phyloP scores from a whole-genome alignment of 2,797 vertebrate species.

The Myiothlypis chrysogaster region DNA sequence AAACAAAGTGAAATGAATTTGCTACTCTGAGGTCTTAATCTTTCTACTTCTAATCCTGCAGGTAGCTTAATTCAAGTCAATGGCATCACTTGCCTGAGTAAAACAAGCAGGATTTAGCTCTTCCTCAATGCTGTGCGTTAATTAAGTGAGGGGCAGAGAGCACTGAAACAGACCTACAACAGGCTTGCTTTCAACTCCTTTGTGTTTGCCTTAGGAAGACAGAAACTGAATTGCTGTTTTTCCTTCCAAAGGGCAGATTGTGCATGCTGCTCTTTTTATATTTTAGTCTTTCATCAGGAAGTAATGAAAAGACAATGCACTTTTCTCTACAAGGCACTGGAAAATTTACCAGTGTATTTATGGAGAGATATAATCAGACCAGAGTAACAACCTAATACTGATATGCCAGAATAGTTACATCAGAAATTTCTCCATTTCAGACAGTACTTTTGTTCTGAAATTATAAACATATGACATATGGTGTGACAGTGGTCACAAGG shows the following conservation, averaged over 20 bases:
- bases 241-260: conserved; percentile 3
- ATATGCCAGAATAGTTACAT: neutral
- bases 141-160: neutral
- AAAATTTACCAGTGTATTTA: neutral
- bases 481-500: too few relatives aligned
- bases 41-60: neutral
- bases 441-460: neutral
- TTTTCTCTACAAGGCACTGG: neutral
- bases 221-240: neutral
- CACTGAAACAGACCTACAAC: neutral
- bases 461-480: neutral
- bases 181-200: neutral
- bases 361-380: neutral
- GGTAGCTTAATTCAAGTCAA: conserved; percentile 33
- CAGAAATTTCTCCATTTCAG: neutral
- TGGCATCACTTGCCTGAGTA: neutral
- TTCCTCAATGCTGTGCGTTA: neutral
- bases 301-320: neutral
- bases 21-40: conserved; percentile 9
- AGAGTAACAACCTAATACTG: neutral
- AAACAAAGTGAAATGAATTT: conserved; percentile 28
- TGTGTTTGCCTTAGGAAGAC: neutral
- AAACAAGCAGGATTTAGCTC: conserved; percentile 25
- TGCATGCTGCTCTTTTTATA: neutral
- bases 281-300: neutral